A percentile compares a stretch with the other conserved stretches of the same genome.
Evolutionary conservation across 2,797 vertebrate species (phyloP).

Genomic region (Enteromius trimaculatus): DNA sequence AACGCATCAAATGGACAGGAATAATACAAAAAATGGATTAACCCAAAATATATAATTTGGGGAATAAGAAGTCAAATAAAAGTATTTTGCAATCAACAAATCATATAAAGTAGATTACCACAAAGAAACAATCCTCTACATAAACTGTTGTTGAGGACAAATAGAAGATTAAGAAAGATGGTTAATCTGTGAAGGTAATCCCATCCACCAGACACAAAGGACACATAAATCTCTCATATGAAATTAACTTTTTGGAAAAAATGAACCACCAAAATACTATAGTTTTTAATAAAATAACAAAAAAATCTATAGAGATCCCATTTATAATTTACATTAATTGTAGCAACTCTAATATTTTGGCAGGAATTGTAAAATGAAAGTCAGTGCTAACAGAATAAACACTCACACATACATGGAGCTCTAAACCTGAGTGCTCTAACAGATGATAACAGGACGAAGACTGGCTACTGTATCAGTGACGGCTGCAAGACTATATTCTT

Average conservation of each 20-base stretch:
- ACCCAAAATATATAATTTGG: not conserved
- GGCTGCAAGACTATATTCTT: constrained; percentile 69
- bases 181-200: constrained; percentile 43
- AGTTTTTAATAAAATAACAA: not conserved
- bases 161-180: constrained; percentile 7
- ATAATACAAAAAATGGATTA: not conserved
- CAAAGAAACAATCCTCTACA: not conserved
- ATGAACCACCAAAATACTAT: not conserved
- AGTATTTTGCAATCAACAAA: not conserved
- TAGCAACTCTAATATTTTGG: not conserved
- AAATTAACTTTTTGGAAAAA: not conserved
- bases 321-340: not conserved
- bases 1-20: not conserved
- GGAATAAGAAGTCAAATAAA: not conserved
- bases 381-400: not conserved
- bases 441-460: constrained; percentile 62
- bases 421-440: constrained; percentile 54
- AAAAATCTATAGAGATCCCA: not conserved
- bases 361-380: not conserved
- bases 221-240: constrained; percentile 21
- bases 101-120: constrained; percentile 1
- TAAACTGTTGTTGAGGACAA: constrained; percentile 5
- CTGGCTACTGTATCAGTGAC: constrained; percentile 70
- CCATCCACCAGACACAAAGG: not conserved
- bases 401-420: constrained; percentile 42